Percentiles rank a stretch among this genome's conserved stretches.
phyloP scores from a whole-genome alignment of 2,113 vertebrate species.

The Anseranas semipalmata region DNA sequence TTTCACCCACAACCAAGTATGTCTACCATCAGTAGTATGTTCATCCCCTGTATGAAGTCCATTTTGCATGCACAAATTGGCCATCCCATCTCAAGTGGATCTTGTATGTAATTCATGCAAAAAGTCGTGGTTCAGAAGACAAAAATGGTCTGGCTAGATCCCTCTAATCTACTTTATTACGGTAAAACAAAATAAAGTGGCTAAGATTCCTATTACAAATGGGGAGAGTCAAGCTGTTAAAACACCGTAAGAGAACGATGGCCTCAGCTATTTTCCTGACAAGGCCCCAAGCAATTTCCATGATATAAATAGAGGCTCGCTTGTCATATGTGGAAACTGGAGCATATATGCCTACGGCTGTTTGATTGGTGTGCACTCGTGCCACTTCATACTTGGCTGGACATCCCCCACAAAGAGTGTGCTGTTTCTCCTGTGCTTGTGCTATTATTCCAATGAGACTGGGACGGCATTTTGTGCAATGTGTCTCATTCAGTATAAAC shows the following conservation, averaged over 20 bases:
- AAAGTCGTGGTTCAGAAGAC: neutral
- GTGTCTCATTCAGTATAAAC: neutral
- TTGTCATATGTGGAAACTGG: neutral
- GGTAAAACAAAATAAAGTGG: neutral
- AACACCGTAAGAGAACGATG: neutral
- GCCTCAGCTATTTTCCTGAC: neutral
- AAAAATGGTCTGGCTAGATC: neutral
- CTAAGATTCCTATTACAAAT: neutral
- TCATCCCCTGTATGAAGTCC: neutral
- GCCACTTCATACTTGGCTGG: neutral
- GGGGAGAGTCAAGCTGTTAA: neutral
- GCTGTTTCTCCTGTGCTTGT: neutral
- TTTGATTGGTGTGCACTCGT: rapidly evolving
- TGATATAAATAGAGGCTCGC: neutral
- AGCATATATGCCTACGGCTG: neutral
- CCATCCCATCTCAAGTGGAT: neutral
- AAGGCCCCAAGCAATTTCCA: neutral
- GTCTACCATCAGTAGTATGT: neutral
- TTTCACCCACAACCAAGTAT: neutral
- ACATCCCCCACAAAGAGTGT: neutral
- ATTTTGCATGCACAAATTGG: neutral
- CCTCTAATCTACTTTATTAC: neutral
- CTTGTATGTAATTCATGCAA: neutral
- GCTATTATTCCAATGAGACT: neutral
- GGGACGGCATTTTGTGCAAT: neutral